phyloP scores from a whole-genome alignment of 2,797 vertebrate species.

The Bovichtus diacanthus region DNA sequence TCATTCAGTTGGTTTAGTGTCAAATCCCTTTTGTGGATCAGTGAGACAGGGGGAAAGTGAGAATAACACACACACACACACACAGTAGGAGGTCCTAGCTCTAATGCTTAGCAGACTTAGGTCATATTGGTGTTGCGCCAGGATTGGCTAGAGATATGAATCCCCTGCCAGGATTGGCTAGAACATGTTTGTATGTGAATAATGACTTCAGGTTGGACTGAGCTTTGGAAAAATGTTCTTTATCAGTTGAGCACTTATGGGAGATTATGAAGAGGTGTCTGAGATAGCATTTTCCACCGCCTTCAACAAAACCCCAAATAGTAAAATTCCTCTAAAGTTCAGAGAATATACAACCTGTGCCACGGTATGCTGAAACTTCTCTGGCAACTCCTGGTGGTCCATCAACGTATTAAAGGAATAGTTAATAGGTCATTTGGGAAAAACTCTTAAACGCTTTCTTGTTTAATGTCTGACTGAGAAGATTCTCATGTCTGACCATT shows the following conservation, averaged over 20 bases:
- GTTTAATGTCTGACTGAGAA: slow-evolving; percentile 3
- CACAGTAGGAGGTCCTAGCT: slow-evolving; percentile 61
- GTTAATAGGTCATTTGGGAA: slow-evolving; percentile 12
- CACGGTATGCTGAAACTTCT: neutral
- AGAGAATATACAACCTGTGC: slow-evolving; percentile 20
- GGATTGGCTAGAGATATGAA: slow-evolving; percentile 69
- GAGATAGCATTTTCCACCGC: slow-evolving; percentile 63
- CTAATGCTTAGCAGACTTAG: slow-evolving; percentile 75
- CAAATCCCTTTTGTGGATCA: slow-evolving; percentile 62
- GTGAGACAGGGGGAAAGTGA: slow-evolving; percentile 49
- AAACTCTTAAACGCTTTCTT: neutral
- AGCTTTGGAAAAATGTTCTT: slow-evolving; percentile 62
- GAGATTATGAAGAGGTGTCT: slow-evolving; percentile 61
- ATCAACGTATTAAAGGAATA: neutral
- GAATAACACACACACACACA: slow-evolving; percentile 40
- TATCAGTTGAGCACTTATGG: slow-evolving; percentile 69
- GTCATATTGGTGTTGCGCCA: slow-evolving; percentile 75
- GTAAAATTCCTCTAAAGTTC: slow-evolving; percentile 4
- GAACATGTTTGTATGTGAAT: slow-evolving; percentile 70
- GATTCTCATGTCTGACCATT: slow-evolving; percentile 14
- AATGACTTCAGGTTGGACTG: slow-evolving; percentile 70
- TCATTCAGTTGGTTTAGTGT: slow-evolving; percentile 48
- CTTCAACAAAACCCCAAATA: slow-evolving; percentile 39
- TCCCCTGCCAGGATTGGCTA: slow-evolving; percentile 69
- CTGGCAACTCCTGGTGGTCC: slow-evolving; percentile 8